Evolutionary conservation across 1,140 invertebrate genomes (phyloP), one percentile per base, ranked within the genome.

Genomic region (Frieseomelitta varia): DNA sequence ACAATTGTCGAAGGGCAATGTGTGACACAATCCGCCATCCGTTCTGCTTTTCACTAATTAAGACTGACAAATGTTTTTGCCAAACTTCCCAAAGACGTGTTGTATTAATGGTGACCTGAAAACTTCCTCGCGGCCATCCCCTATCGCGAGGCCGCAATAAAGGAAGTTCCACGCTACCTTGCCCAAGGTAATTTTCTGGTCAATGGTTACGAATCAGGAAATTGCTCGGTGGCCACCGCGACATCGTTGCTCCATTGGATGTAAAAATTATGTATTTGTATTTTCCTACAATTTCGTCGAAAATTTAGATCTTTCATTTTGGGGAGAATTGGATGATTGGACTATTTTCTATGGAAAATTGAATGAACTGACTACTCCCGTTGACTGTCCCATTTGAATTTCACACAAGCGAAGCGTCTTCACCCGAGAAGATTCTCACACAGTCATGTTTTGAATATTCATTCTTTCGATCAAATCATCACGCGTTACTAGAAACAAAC

Each of bases 161-260:
- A 71, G 67, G 17, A 56, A 69, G 24, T 47, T 56, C 71, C 24
- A 51, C 51, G 78, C 51, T 39, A 51, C 30, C 19, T 17, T 71
- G 19, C n/a, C 21, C 14, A n/a, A 58, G 24, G 53, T 58, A 79
- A 79, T 79, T 79, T 71, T 71, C 76, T 78, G 61, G 76, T 17
- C 76, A 67, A 67, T 19, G 76, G 27, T 61, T 78, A 67, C 51
- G 1, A 34, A n/a, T 12, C 12, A 12, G 0, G 14, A 19, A 67
- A 78, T 78, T 67, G 47, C 39, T 15, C 51, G 21, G 21, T 3
- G 47, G 6, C 56, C n/a, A 14, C 0, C 11, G 19, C 21, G 19
- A 67, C 67, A 30, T 65, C 61, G 39, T 30, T 14, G 19, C 56
- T n/a, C 19, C 55, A 8, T n/a, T n/a, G 34, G 4, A 19, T 19